Conservation (phyloP, 2,888 invertebrate genomes). For the Drosophila austrosaltans region DNA sequence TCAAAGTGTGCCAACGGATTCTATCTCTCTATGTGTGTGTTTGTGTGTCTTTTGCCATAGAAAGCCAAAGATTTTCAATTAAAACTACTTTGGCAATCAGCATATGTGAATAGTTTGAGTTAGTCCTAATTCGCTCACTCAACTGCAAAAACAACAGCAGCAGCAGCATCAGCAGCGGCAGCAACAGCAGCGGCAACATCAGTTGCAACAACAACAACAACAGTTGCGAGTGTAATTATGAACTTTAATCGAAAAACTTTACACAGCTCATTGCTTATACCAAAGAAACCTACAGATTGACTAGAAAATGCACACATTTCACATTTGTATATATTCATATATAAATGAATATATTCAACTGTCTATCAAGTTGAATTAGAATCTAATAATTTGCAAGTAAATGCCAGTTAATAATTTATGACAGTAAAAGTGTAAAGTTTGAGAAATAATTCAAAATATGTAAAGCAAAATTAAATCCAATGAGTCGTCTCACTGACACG, state of each 20-base stretch:
- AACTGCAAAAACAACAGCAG: constrained; percentile 21
- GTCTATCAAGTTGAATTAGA: constrained; percentile 50
- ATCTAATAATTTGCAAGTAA: constrained; percentile 1
- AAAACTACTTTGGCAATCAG: constrained; percentile 76
- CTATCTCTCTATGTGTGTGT: constrained; percentile 6
- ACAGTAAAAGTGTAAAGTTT: not conserved
- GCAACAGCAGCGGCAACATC: constrained; percentile 7
- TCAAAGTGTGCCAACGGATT: constrained; percentile 37
- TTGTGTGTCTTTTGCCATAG: constrained; percentile 42
- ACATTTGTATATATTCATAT: not conserved
- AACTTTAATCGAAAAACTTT: constrained; percentile 78
- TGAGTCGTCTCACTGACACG: not conserved
- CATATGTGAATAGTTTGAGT: constrained; percentile 41
- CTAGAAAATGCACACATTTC: constrained; percentile 18
- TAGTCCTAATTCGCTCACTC: constrained; percentile 22
- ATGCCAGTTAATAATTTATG: constrained; percentile 25
- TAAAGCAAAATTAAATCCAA: not conserved
- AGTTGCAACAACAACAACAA: constrained; percentile 25
- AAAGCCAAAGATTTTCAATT: constrained; percentile 76
- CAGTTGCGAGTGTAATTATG: constrained; percentile 73
- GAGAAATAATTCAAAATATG: not conserved
- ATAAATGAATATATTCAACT: constrained; percentile 26
- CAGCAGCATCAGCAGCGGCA: not conserved
- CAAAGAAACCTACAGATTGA: constrained; percentile 33
- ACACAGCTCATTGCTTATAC: constrained; percentile 73